phyloP scores from a whole-genome alignment of 2,888 invertebrate genomes.

The Aspidiotus rigidus region DNA sequence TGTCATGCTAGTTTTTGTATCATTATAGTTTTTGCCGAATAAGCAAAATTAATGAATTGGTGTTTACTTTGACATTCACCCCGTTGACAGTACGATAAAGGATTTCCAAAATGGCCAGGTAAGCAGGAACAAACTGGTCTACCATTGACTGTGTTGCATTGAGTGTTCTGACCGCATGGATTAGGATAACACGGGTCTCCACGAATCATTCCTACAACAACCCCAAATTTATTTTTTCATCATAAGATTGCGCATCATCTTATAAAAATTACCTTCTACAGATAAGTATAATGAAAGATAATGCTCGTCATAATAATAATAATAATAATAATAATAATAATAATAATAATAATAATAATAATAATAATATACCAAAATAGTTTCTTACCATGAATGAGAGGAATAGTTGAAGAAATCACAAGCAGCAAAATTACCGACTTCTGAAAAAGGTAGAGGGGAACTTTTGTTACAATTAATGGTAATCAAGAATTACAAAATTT shows the following conservation, averaged over 20 bases:
- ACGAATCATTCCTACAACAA: conserved; percentile 24
- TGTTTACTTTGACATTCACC: conserved; percentile 60
- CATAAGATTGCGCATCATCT: background rate
- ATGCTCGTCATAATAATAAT: too few relatives aligned
- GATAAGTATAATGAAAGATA: too few relatives aligned
- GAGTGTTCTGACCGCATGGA: conserved; percentile 71
- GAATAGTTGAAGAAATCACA: conserved; percentile 4
- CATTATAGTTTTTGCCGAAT: too few relatives aligned
- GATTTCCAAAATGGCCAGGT: conserved; percentile 70
- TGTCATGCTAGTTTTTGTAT: too few relatives aligned
- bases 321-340: too few relatives aligned
- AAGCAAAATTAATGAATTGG: too few relatives aligned
- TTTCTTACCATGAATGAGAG: conserved; percentile 13
- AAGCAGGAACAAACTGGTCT: conserved; percentile 78
- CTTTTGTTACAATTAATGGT: too few relatives aligned
- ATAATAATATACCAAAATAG: background rate
- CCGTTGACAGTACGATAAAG: conserved; percentile 60
- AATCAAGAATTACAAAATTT: too few relatives aligned
- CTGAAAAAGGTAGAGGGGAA: too few relatives aligned
- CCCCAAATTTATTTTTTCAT: background rate
- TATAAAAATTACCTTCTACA: too few relatives aligned
- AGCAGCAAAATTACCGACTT: too few relatives aligned
- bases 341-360: too few relatives aligned
- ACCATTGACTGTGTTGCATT: conserved; percentile 72
- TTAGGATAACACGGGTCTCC: conserved; percentile 70